Conservation (phyloP, 1,140 invertebrate genomes). For the Radopholus similis region DNA sequence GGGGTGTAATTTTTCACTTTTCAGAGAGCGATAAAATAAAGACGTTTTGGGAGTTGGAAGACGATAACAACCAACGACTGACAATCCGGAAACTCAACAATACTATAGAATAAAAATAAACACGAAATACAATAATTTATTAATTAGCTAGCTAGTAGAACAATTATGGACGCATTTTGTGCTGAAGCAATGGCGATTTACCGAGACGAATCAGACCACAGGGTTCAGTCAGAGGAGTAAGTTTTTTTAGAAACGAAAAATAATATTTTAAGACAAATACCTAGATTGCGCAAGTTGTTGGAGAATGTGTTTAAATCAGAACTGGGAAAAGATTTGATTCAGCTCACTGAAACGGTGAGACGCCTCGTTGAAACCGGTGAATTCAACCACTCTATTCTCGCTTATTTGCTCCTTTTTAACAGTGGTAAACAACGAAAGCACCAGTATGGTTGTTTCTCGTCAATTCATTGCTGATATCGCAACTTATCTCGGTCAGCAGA, state of each 20-base stretch:
- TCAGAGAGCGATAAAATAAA: too few species aligned
- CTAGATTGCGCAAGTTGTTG: constrained; percentile 2
- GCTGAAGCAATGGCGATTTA: constrained; percentile 18
- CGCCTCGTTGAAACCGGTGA: constrained; percentile 15
- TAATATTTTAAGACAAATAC: neutral
- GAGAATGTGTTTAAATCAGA: neutral
- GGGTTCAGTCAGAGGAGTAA: constrained; percentile 3
- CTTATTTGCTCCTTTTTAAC: neutral
- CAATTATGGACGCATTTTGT: constrained; percentile 12
- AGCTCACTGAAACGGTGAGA: neutral
- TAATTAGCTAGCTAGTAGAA: too few species aligned
- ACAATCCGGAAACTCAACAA: too few species aligned
- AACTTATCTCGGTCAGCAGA: neutral
- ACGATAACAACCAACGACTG: too few species aligned
- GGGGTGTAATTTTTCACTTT: too few species aligned
- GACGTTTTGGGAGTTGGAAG: too few species aligned
- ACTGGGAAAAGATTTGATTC: neutral
- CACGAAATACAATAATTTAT: too few species aligned
- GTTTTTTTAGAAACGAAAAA: neutral
- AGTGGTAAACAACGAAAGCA: constrained; percentile 23
- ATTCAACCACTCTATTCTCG: neutral
- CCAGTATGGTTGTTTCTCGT: constrained; percentile 22
- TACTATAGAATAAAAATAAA: too few species aligned
- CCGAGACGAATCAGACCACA: constrained; percentile 6
- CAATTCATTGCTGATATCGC: constrained; percentile 21